Percentiles rank a stretch among this genome's conserved stretches.
Evolutionary conservation across 2,888 invertebrate genomes (phyloP).

Genomic region (Agriopis leucophaearia): DNA sequence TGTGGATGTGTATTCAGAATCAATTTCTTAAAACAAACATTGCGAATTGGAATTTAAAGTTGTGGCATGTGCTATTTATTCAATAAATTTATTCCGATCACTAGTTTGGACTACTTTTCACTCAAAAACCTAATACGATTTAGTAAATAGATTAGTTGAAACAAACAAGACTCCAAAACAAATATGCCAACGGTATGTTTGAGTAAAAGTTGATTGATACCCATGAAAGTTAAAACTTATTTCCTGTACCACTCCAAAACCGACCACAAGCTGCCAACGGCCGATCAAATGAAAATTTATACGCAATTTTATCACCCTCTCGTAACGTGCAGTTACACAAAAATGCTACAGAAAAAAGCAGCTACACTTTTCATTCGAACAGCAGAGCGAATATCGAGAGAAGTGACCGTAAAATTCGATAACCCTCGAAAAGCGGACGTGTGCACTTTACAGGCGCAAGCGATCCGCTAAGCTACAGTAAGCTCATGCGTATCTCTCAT

Average conservation of each 20-base stretch:
- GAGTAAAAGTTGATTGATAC: slow-evolving; percentile 6
- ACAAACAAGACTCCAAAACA: background rate
- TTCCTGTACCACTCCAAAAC: slow-evolving; percentile 19
- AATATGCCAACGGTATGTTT: slow-evolving; percentile 5
- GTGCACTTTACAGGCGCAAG: slow-evolving; percentile 44
- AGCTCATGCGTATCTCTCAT: slow-evolving; percentile 1
- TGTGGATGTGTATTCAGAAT: no score
- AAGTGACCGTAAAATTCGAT: slow-evolving; percentile 71
- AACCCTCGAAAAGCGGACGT: slow-evolving; percentile 53
- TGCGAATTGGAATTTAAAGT: background rate
- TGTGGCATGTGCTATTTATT: background rate
- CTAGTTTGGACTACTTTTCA: no score
- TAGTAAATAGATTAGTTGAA: background rate
- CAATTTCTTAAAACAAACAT: background rate
- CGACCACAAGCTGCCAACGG: slow-evolving; percentile 28
- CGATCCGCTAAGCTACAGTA: slow-evolving; percentile 30
- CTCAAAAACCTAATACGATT: background rate
- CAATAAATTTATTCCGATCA: background rate
- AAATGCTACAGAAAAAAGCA: slow-evolving; percentile 50
- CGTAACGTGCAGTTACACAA: slow-evolving; percentile 36
- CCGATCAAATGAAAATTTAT: slow-evolving; percentile 31
- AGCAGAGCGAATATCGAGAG: slow-evolving; percentile 57
- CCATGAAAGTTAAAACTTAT: slow-evolving; percentile 15
- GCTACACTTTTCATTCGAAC: slow-evolving; percentile 58
- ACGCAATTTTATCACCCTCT: slow-evolving; percentile 36